Percentiles rank a stretch among this genome's conserved stretches.
Conservation (phyloP, 1,140 invertebrate genomes). For the Heliconius hermathena region DNA sequence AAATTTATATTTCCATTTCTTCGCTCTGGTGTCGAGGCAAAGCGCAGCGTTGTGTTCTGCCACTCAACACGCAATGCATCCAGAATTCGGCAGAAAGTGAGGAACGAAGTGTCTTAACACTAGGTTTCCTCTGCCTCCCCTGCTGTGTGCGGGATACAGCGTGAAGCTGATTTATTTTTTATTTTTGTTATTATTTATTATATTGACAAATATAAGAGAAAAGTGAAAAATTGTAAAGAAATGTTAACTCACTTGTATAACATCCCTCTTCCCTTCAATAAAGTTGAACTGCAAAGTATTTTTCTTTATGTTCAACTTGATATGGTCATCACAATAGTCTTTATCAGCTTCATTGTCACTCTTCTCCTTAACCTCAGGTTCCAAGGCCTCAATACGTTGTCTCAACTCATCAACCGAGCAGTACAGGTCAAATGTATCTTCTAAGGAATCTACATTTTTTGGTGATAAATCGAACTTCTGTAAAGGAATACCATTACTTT, state of each 20-base stretch:
- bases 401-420: constrained; percentile 84
- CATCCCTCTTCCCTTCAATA: constrained; percentile 81
- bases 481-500: constrained; percentile 34
- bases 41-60: too few species aligned
- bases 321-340: constrained; percentile 55
- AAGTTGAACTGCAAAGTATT: constrained; percentile 80
- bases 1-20: too few species aligned
- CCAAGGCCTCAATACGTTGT: constrained; percentile 78
- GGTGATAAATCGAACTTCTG: constrained; percentile 75
- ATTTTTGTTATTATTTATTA: not conserved
- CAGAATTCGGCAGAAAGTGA: too few species aligned
- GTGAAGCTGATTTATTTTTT: too few species aligned
- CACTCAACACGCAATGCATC: too few species aligned
- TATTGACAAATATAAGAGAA: not conserved
- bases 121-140: too few species aligned
- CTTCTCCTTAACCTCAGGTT: constrained; percentile 69
- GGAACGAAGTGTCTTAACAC: too few species aligned
- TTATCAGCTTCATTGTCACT: constrained; percentile 52
- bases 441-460: constrained; percentile 75
- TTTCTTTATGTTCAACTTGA: constrained; percentile 70
- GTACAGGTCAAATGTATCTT: constrained; percentile 83
- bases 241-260: constrained; percentile 72
- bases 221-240: not conserved
- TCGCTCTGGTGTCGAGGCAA: too few species aligned
- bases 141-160: too few species aligned